These are phyloP conservation scores for Nothobranchius furzeri DNA, from an alignment of 2,113 vertebrate genomes.

Conservation along the genomic window DNA sequence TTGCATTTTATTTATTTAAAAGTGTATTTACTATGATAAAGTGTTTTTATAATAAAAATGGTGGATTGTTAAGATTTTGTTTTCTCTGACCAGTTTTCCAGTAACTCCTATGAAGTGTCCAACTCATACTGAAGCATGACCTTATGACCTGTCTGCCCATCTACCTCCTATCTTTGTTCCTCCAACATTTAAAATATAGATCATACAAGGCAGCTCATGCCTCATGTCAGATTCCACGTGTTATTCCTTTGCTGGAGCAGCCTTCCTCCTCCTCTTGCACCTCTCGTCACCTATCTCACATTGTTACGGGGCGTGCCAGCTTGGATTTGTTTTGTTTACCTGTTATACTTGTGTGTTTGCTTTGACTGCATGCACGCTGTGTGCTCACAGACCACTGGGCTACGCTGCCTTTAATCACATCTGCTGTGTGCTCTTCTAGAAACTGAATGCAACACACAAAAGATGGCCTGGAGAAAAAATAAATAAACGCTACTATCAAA, in stretches of 20 bases:
- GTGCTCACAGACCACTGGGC: slow-evolving; percentile 40
- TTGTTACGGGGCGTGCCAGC: slow-evolving; percentile 22
- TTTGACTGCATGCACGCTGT: slow-evolving; percentile 30
- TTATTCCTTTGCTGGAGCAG: not conserved
- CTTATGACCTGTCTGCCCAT: slow-evolving; percentile 19
- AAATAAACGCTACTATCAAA: not conserved
- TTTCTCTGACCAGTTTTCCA: slow-evolving; percentile 5
- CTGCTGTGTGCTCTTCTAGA: slow-evolving; percentile 34
- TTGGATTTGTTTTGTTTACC: slow-evolving; percentile 47
- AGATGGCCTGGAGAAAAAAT: slow-evolving; percentile 25
- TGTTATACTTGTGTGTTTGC: slow-evolving; percentile 50
- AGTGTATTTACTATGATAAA: too few relatives aligned
- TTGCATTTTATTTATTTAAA: too few relatives aligned
- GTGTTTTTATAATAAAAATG: too few relatives aligned
- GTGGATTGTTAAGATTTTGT: not conserved
- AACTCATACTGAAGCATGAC: slow-evolving; percentile 18
- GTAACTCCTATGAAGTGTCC: slow-evolving; percentile 3
- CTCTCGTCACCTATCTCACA: not conserved
- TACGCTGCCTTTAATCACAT: slow-evolving; percentile 53
- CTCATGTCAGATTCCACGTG: slow-evolving; percentile 11
- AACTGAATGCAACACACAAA: slow-evolving; percentile 15
- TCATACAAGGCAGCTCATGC: slow-evolving; percentile 12
- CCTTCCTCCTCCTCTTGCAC: not conserved
- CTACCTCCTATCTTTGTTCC: slow-evolving; percentile 27
- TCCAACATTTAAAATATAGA: not conserved